Conservation (phyloP, 2,113 vertebrate genomes). For the Chitala chitala region DNA sequence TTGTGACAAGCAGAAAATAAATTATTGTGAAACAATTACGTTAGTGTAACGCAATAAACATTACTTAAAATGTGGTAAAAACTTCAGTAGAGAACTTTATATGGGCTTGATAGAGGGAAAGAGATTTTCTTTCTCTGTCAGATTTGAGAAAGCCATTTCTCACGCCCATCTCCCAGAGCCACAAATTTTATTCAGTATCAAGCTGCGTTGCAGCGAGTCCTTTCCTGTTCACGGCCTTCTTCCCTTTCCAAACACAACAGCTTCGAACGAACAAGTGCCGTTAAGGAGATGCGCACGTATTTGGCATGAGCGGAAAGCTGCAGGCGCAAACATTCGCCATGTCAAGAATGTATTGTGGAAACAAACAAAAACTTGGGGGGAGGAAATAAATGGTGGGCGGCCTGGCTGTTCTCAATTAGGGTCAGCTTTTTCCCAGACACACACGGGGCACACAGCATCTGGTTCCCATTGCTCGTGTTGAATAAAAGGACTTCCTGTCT, state of each 20-base stretch:
- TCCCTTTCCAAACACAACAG: conserved; percentile 59
- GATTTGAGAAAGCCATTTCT: too few species aligned
- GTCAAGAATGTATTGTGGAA: conserved; percentile 48
- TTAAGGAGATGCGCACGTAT: conserved; percentile 48
- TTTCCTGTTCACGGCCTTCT: conserved; percentile 42
- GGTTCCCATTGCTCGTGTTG: conserved; percentile 52
- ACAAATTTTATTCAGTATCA: conserved; percentile 15
- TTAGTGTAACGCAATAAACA: background rate
- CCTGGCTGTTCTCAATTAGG: conserved; percentile 49
- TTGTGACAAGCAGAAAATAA: background rate
- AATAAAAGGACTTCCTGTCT: conserved; percentile 59
- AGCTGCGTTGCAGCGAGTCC: conserved; percentile 34
- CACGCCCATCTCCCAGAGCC: background rate
- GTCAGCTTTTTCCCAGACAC: conserved; percentile 71
- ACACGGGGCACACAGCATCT: conserved; percentile 59
- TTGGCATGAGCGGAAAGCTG: conserved; percentile 23
- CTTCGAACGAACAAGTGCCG: conserved; percentile 37
- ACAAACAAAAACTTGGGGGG: conserved; percentile 60
- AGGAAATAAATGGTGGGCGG: conserved; percentile 37
- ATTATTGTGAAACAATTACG: background rate
- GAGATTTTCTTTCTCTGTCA: background rate
- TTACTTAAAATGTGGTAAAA: background rate
- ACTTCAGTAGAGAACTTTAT: background rate
- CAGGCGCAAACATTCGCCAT: conserved; percentile 36
- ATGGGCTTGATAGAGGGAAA: background rate